Evolutionary conservation across 2,888 invertebrate species (phyloP), one percentile per base, ranked within the genome.

Genomic region (Pandemis cinnamomeana): DNA sequence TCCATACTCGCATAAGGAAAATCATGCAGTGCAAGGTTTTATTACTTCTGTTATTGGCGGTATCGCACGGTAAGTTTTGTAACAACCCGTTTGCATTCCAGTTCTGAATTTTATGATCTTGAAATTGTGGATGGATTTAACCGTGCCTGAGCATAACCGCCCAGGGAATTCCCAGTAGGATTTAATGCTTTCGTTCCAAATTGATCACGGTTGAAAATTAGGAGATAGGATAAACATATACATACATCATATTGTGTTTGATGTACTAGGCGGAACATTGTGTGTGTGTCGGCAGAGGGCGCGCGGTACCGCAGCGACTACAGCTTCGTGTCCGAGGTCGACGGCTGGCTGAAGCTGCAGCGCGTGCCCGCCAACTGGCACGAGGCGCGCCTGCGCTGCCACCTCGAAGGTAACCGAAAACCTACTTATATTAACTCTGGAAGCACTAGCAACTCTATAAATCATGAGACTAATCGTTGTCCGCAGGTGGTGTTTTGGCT

Each of bases 301-400:
- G 80, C 68, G 7, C 72, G 77, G 36, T 85, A 80, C 44, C 79
- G 84, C 36, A 81, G 78, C 15, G 84, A 84, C 75, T 85, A 84
- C 78, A 77, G 46, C 41, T 80, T 82, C 69, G 72, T 73, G 62
- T 8, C 67, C 0, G 77, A 79, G 0, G 80, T 78, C 4, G 77
- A 76, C 0, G 84, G 86, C 2, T 86, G 83, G 81, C 74, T 85
- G 48, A 87, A 86, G 76, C 77, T 86, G 51, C 83, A 86, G 55
- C 72, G 77, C 13, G 78, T 85, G 13, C 86, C 86, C 0, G 80
- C 81, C 0, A 81, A 81, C 46, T 87, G 84, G 84, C 72, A 71
- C 5, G 83, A 84, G 44, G 86, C 86, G 2, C 80, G 84, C n/a
- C 78, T 85, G n/a, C 78, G 86, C 58, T 87, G 86, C 71, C 81